Evolutionary conservation across 2,888 invertebrate genomes (phyloP).

Genomic region (Acleris laterana): DNA sequence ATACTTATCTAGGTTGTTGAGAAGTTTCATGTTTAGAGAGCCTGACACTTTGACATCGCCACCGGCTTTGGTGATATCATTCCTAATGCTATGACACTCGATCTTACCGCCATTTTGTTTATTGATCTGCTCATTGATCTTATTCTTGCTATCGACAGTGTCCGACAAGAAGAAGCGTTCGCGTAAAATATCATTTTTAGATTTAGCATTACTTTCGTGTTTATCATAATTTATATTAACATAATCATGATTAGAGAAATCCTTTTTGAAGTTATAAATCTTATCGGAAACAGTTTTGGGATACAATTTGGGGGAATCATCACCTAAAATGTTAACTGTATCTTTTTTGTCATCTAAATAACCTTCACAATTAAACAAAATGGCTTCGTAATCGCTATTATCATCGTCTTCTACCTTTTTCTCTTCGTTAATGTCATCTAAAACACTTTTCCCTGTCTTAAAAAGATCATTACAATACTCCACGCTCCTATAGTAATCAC

Average conservation of each 20-base stretch:
- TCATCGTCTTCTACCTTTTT: constrained; percentile 42
- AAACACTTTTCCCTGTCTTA: constrained; percentile 43
- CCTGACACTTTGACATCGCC: constrained; percentile 71
- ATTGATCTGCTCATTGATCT: constrained; percentile 67
- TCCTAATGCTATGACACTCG: constrained; percentile 75
- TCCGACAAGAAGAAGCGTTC: constrained; percentile 66
- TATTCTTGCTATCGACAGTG: constrained; percentile 62
- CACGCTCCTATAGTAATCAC: constrained; percentile 76
- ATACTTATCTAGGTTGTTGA: constrained; percentile 69
- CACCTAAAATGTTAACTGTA: constrained; percentile 3
- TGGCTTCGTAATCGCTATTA: constrained; percentile 53
- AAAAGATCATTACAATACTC: constrained; percentile 70
- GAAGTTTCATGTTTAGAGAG: constrained; percentile 71
- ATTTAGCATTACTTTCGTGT: constrained; percentile 38
- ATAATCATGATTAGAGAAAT: constrained; percentile 72
- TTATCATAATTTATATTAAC: constrained; percentile 62
- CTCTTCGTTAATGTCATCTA: constrained; percentile 48
- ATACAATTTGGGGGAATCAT: constrained; percentile 55
- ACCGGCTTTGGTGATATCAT: constrained; percentile 70
- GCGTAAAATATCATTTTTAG: constrained; percentile 70
- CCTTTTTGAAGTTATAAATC: constrained; percentile 76
- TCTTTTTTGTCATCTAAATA: constrained; percentile 39
- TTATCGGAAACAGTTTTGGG: constrained; percentile 71
- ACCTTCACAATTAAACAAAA: constrained; percentile 61
- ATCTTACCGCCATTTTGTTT: constrained; percentile 63